These are phyloP conservation scores for Sphenopsis melanotis DNA, from an alignment of 2,797 vertebrate genomes.

Conservation along the genomic window DNA sequence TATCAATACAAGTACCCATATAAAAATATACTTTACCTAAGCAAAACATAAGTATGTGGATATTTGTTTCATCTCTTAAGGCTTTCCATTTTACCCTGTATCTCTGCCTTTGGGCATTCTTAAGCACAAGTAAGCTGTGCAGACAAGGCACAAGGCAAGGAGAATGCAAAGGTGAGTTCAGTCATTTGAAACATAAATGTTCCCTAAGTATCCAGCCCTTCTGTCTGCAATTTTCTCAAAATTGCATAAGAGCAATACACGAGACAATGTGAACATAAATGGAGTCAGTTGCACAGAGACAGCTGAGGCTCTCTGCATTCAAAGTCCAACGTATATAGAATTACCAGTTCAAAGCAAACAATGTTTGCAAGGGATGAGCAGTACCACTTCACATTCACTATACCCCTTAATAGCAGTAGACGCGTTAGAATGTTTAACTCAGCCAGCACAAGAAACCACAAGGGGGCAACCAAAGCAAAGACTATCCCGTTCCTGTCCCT, in stretches of 20 bases:
- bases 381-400: background rate
- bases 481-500: background rate
- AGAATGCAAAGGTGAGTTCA: background rate
- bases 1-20: background rate
- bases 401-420: fast-evolving
- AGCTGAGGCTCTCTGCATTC: background rate
- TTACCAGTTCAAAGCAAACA: background rate
- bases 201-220: background rate
- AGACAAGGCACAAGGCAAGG: background rate
- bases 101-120: background rate
- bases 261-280: background rate
- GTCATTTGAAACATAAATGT: background rate
- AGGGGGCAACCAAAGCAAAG: constrained; percentile 51
- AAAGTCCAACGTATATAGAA: fast-evolving
- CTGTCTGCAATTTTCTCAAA: background rate
- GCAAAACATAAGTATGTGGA: background rate
- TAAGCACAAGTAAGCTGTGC: background rate
- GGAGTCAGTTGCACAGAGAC: background rate
- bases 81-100: background rate
- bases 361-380: background rate
- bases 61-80: background rate
- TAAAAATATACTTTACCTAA: background rate
- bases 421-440: background rate
- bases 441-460: background rate
- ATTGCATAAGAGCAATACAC: fast-evolving